Evolutionary conservation across 2,888 invertebrate species (phyloP).

Genomic region (Torymus auratus): DNA sequence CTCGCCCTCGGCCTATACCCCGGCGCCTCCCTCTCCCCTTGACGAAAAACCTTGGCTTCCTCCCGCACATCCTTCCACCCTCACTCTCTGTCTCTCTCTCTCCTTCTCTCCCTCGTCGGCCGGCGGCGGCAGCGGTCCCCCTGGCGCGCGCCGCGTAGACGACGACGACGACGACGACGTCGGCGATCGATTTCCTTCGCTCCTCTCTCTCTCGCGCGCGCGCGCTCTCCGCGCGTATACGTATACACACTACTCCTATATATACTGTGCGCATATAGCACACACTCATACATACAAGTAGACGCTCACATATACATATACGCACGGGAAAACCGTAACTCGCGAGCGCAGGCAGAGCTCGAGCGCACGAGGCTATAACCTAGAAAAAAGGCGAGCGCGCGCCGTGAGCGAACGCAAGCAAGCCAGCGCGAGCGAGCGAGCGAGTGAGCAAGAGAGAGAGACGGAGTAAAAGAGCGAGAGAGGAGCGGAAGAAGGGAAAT

Average conservation of each 20-base stretch:
- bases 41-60: no score
- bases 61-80: no score
- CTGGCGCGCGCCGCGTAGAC: background rate
- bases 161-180: background rate
- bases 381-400: slow-evolving; percentile 30
- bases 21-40: no score
- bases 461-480: background rate
- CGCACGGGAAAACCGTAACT: slow-evolving; percentile 4
- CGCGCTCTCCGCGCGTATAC: background rate
- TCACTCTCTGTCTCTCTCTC: background rate
- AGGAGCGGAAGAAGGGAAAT: slow-evolving; percentile 27
- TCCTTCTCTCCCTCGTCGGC: background rate
- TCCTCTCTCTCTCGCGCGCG: slow-evolving; percentile 2
- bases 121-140: background rate
- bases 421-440: background rate
- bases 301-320: background rate
- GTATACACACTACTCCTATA: background rate
- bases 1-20: no score
- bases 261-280: background rate
- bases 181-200: slow-evolving; percentile 52
- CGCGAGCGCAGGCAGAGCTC: background rate
- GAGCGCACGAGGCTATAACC: slow-evolving; percentile 40
- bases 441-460: background rate
- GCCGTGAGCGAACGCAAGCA: no score
- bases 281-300: background rate